Percentiles rank a stretch among this genome's conserved stretches.
Evolutionary conservation across 1,140 invertebrate species (phyloP).

Genomic region (Drosophila nannoptera): DNA sequence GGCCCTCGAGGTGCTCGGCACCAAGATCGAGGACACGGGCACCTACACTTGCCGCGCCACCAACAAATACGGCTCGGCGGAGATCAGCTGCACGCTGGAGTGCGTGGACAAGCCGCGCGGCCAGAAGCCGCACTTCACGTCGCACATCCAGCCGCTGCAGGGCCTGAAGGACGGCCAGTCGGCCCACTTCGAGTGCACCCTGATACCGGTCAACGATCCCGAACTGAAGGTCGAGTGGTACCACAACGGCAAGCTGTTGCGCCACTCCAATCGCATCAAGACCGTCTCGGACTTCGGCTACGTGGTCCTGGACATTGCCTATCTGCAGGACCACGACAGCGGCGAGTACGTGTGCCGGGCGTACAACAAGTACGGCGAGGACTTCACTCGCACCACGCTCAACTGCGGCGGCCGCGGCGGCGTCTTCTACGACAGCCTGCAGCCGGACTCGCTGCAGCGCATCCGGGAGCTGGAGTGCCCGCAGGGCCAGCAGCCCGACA

Average conservation of each 20-base stretch:
- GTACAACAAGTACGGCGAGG: conserved; percentile 93
- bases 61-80: conserved; percentile 92
- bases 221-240: conserved; percentile 98
- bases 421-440: conserved; percentile 95
- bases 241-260: conserved; percentile 92
- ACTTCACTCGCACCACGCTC: conserved; percentile 90
- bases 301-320: conserved; percentile 96
- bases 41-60: conserved; percentile 92
- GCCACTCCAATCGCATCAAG: conserved; percentile 94
- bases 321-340: conserved; percentile 94
- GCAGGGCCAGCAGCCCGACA: conserved; percentile 81
- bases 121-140: conserved; percentile 92
- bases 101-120: conserved; percentile 91
- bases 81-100: conserved; percentile 90
- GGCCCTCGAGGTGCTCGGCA: conserved; percentile 94
- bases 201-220: conserved; percentile 95
- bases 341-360: conserved; percentile 95
- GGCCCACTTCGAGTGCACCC: conserved; percentile 94
- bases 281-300: conserved; percentile 97
- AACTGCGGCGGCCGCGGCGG: conserved; percentile 91
- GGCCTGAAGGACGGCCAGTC: conserved; percentile 94
- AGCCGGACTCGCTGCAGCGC: conserved; percentile 94
- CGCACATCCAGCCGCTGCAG: conserved; percentile 90
- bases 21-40: conserved; percentile 92
- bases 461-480: conserved; percentile 92